Evolutionary conservation across 2,113 vertebrate genomes (phyloP), one percentile per base, ranked within the genome.

Genomic region (Nycticebus coucang): DNA sequence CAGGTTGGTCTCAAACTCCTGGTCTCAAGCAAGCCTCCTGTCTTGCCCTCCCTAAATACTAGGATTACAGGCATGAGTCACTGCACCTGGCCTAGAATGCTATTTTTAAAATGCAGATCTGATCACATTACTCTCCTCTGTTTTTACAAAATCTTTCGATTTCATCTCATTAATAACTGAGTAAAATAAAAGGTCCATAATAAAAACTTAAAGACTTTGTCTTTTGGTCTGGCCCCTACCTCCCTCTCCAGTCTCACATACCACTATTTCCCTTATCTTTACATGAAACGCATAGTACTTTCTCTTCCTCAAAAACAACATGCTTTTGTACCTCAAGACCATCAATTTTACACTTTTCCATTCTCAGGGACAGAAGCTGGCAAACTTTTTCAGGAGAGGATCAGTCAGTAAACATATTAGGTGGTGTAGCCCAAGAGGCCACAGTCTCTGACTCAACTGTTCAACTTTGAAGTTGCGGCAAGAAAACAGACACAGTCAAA

Each of bases 61-160:
- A 28, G 10, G 26, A 64, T 28, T 10, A 64, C 26, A 64, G 24
- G 62, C 24, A 64, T 64, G 24, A 64, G 62, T 64, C 62, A 64
- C 24, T 28, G 62, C 62, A 64, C 62, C 26, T 28, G 24, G 62
- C 11, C 22, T 69, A 45, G 80, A 78, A 85, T 64, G 14, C 50
- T 91, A 68, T 77, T 95, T 84, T 74, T 18, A 53, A 89, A 94
- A 72, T 59, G n/a, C 15, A 78, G 66, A 87, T 83, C 21, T 26
- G 22, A 72, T 82, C 24, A 50, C 6, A 45, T 37, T 30, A 60
- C 30, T 57, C 35, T 57, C 53, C 21, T 50, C 33, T 62, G 6
- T 66, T 77, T 79, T 62, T 11, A 14, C 26, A 79, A 87, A 75
- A 5, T 5, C 4, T 82, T 81, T 87, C n/a, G 30, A 80, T 80